Base-by-base conservation (phyloP, 2,888 invertebrate genomes). In the Tiliacea aurago region DNA sequence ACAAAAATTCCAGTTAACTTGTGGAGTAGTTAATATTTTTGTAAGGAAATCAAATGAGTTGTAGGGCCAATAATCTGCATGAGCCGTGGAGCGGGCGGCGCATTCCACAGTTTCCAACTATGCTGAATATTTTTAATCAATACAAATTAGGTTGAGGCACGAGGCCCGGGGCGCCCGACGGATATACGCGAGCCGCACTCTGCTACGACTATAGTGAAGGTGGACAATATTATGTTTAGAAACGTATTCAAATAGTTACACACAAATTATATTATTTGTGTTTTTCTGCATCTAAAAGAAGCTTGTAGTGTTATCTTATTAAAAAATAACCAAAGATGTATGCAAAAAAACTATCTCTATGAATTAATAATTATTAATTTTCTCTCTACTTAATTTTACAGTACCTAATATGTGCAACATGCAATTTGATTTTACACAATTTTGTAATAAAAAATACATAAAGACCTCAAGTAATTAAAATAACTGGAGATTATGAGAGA, bases 101-200 rank as follows among this genome's bases (percentile, higher is more conserved):
- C 86, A 93, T 94, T 93, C 94, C 93, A 74, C 78, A 76, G 89
- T 86, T 86, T 87, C 80, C 88, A 96, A 96, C 95, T 96, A 96
- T 96, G 95, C 93, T 92, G 94, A 96, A 95, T 96, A 96, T 96
- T 96, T 96, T 96, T 96, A 96, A 96, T 96, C 96, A 96, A 96
- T 96, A 96, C 94, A 96, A 96, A 96, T 96, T 96, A 96, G 95
- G 95, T 96, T 91, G 92, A 92, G 89, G 89, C 87, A 86, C 87
- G 89, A 88, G 91, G 92, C 93, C 87, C 91, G 92, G 94, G 81
- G 45, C 15, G 45, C 91, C 91, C 91, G 86, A 75, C 91, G 89
- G 92, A 88, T 90, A 89, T 89, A 88, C 88, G 84, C 85, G 81
- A 81, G 81, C 78, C 85, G 89, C 91, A 90, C 92, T 83, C 81